Percentiles rank a stretch among this genome's conserved stretches.
phyloP scores from a whole-genome alignment of 2,888 invertebrate species.

The Polyommatus iphigenia region DNA sequence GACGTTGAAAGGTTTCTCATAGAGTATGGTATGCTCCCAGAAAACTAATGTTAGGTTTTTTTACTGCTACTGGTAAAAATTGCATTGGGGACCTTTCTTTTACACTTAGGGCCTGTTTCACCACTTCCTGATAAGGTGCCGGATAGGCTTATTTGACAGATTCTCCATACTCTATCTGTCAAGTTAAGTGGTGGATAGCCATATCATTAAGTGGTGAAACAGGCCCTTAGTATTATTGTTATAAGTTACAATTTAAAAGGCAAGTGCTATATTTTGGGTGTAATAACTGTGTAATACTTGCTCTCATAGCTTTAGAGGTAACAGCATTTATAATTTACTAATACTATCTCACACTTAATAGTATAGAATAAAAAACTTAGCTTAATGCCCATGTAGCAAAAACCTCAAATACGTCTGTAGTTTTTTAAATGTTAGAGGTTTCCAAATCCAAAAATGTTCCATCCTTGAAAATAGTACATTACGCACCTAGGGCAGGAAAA shows the following conservation, averaged over 20 bases:
- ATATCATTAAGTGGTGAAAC: no score
- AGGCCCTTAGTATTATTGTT: no score
- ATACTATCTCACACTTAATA: background rate
- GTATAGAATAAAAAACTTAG: no score
- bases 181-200: no score
- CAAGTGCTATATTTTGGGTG: background rate
- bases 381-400: background rate
- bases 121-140: no score
- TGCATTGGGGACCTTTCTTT: background rate
- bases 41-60: slow-evolving; percentile 50
- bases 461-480: background rate
- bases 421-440: background rate
- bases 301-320: background rate
- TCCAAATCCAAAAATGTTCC: background rate
- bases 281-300: background rate
- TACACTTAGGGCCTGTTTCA: no score
- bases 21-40: slow-evolving; percentile 90
- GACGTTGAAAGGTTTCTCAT: slow-evolving; percentile 95
- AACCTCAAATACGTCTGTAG: background rate
- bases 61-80: background rate
- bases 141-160: no score
- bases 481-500: no score
- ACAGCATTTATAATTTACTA: background rate
- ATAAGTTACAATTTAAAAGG: background rate
- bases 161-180: no score